Base-by-base conservation (phyloP, 2,888 invertebrate genomes). In the Brachypalpus laphriformis region DNA sequence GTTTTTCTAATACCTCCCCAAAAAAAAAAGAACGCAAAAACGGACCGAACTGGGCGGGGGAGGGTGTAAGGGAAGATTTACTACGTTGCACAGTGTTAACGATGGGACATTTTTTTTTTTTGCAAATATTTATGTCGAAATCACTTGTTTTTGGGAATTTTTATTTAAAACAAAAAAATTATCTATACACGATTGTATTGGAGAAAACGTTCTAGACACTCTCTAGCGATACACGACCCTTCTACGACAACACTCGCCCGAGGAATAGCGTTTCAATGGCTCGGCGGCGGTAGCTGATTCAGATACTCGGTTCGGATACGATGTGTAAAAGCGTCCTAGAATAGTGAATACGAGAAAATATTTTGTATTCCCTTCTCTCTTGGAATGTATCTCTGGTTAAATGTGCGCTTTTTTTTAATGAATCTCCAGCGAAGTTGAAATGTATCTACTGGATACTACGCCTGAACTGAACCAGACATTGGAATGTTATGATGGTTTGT, bases 241-340 rank as follows among this genome's bases (percentile, higher is more conserved):
- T 89, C 90, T 89, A 87, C 89, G 88, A 89, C 91, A 90, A 90
- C 89, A 90, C 90, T 91, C 91, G 90, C 89, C 89, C 89, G 89
- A 89, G 89, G 91, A 91, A 91, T 91, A 85, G 71, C 81, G 61
- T 71, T 78, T 31, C 40, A 34, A 34, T 4, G 5, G 3, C 5
- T 5, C 49, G 71, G 57, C 56, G 49, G 45, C 70, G 45, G 56
- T 31, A 20, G 61, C 65, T 63, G 68, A 31, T 70, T 78, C 78
- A 45, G 51, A 25, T 25, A 25, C 25, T 25, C 25, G 25, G 31
- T 40, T 57, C 54, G 18, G 25, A 74, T 37, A 47, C 61, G 40
- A 22, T 66, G 80, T 71, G 83, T 80, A 85, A 85, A 85, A 85
- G 81, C 85, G 85, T 85, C 81, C 85, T 76, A 80, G 66, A 68